Evolutionary conservation across 2,797 vertebrate genomes (phyloP), one percentile per base, ranked within the genome.

Genomic region (Dendrocincla tyrannina): DNA sequence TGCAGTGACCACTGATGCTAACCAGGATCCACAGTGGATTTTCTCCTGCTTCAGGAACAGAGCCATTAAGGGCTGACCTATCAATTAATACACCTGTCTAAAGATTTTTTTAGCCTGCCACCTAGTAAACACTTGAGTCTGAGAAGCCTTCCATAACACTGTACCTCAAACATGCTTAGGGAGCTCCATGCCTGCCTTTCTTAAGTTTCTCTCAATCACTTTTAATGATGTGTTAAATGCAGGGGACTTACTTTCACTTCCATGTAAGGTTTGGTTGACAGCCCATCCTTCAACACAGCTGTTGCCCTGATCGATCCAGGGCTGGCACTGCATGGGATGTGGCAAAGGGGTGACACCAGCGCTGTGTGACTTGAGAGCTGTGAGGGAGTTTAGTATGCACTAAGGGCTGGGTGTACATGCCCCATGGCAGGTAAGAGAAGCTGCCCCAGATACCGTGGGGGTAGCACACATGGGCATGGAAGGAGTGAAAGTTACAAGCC

Each of bases 31-130:
- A 67, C 59, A 63, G 52, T 5, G 3, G 44, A 82, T 90, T 93
- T 92, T 91, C 28, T 89, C 89, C 50, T 78, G 58, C 85, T 93
- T 39, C 42, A 84, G 67, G 19, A 75, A 33, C 17, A 89, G 47
- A 90, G 37, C 74, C n/a, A 64, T 96, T 94, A 93, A 88, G 83
- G 42, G 60, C 39, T 91, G 91, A 86, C 77, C 67, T 85, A 67
- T 91, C 91, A 85, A 90, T 81, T 93, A 86, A 93, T 74, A 88
- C 17, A 80, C 15, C 47, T 74, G 17, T 69, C 44, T 67, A 76
- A 94, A 92, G 79, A 69, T 24, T 79, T 70, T 75, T 74, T 33
- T 62, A 85, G 66, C 50, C 37, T 85, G 68, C 33, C 37, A 78
- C 17, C 9, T 20, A 35, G 32, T 75, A 88, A 88, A 55, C 30